These are phyloP conservation scores for Heteropelma amictum DNA, from an alignment of 2,888 invertebrate species.

Conservation along the genomic window DNA sequence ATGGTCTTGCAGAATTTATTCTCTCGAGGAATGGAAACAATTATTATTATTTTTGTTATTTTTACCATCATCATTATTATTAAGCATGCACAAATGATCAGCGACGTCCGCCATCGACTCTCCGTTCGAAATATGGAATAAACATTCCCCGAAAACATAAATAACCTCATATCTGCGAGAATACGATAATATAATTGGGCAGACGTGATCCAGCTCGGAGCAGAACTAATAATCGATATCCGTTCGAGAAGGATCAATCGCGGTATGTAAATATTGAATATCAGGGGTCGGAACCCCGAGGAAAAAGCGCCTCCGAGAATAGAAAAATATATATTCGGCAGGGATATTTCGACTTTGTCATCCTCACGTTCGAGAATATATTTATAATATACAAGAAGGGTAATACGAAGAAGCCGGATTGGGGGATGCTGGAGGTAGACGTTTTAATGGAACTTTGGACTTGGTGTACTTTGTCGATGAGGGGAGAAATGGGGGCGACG, in stretches of 20 bases:
- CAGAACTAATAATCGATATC: conserved; percentile 7
- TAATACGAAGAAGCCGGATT: conserved; percentile 36
- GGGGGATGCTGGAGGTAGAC: conserved; percentile 68
- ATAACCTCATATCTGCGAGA: no score
- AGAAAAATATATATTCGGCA: conserved; percentile 15
- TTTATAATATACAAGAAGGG: conserved; percentile 18
- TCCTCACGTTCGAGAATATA: conserved; percentile 20
- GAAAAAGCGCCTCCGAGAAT: conserved; percentile 24
- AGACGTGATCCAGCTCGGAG: neutral
- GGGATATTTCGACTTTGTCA: conserved; percentile 24
- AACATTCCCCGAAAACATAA: neutral
- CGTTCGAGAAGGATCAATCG: conserved; percentile 7
- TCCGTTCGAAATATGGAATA: conserved; percentile 1
- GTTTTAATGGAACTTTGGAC: conserved; percentile 77
- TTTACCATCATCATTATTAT: neutral
- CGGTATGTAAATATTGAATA: conserved; percentile 23
- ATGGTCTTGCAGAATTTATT: neutral
- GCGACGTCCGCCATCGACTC: neutral
- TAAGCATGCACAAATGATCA: conserved; percentile 6
- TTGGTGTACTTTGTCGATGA: conserved; percentile 73
- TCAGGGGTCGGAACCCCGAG: neutral
- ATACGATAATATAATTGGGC: conserved; percentile 11
- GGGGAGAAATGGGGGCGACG: conserved; percentile 11
- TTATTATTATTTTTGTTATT: neutral
- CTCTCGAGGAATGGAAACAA: neutral